Conservation (phyloP, 2,113 vertebrate species). For the Centropristis striata region DNA sequence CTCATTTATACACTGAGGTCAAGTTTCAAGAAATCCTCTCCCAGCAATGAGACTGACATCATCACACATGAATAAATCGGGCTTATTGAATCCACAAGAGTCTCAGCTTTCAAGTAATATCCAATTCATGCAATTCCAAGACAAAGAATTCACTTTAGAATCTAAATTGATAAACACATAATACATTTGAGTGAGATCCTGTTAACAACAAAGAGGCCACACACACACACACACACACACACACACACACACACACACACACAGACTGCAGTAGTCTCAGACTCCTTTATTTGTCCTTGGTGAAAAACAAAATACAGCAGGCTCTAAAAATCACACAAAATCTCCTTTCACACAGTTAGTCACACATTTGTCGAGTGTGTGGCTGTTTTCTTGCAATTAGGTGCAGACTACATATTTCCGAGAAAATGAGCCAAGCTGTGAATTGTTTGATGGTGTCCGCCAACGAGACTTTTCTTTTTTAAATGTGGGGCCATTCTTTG, state of each 20-base stretch:
- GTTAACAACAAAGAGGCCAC: not conserved
- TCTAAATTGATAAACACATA: not conserved
- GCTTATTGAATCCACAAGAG: no score
- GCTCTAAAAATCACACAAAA: not conserved
- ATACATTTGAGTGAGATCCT: not conserved
- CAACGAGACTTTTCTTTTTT: not conserved
- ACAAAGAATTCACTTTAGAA: not conserved
- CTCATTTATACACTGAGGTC: no score
- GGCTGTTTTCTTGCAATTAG: constrained; percentile 5
- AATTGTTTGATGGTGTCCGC: constrained; percentile 14
- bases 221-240: constrained; percentile 4
- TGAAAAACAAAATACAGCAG: not conserved
- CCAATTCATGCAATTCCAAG: no score
- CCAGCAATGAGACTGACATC: no score
- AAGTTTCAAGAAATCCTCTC: no score
- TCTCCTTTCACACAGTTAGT: not conserved
- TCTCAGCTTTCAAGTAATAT: no score
- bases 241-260: constrained; percentile 7
- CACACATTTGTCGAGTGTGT: not conserved
- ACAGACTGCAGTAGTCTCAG: not conserved
- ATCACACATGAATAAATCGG: no score
- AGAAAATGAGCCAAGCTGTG: constrained; percentile 11
- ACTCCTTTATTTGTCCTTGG: not conserved
- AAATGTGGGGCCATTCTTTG: not conserved
- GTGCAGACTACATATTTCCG: not conserved